Evolutionary conservation across 2,797 vertebrate species (phyloP), one percentile per base, ranked within the genome.

Genomic region (Alosa sapidissima): DNA sequence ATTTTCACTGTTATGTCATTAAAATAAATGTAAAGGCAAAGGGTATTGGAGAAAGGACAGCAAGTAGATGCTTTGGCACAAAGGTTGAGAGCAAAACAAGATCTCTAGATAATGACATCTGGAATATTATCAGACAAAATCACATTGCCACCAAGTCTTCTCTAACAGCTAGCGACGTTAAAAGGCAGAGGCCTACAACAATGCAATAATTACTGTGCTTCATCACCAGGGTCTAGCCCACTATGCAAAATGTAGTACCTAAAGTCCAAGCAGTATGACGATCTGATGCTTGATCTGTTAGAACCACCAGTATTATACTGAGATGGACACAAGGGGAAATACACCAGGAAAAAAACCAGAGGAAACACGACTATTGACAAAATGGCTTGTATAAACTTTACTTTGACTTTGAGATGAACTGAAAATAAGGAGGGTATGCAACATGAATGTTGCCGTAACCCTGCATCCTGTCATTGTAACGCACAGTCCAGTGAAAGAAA

Each of bases 401-500:
- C 88, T 85, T 85, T 89, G 90, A 93, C 91, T 92, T 88, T 81
- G 62, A 82, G 88, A 58, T 92, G 88, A 93, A 93, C 91, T 88
- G 89, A 90, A 93, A 94, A 93, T 91, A 92, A 92, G 91, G 92
- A 92, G 92, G 88, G 90, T 89, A 85, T 92, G 91, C 91, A 91
- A 87, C 84, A 90, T 85, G 84, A 33, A 55, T 93, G 90, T 94
- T 93, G 78, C 92, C 89, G 81, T 85, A 89, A 89, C 88, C 72
- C 86, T 55, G 89, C 91, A 93, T 95, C 94, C 95, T 94, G 91
- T 90, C 88, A 93, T 94, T 94, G 93, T 94, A 89, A 89, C 65
- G 86, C 84, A 47, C 13, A 36, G 72, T 5, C 72, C 36, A 47
- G 72, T 21, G 72, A 21, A 78, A 78, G 7, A 78, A 47, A 45